phyloP scores from a whole-genome alignment of 1,140 invertebrate species.

The Drosophila oshimai region DNA sequence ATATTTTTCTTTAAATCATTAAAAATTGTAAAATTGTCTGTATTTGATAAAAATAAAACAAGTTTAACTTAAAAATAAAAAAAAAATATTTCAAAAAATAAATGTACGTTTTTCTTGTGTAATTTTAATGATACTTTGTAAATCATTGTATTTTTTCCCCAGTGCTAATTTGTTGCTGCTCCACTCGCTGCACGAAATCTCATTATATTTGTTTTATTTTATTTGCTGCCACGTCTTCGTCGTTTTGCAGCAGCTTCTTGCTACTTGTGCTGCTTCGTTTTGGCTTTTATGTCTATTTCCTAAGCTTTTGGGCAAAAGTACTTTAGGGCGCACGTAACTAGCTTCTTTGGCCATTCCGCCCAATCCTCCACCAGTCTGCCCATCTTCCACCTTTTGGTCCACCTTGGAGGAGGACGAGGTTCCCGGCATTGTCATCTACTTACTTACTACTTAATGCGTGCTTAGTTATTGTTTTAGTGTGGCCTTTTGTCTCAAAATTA shows the following conservation, averaged over 20 bases:
- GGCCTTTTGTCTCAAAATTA: conserved; percentile 74
- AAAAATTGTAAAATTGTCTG: too few relatives aligned
- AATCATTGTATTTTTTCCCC: not conserved
- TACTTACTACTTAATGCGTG: conserved; percentile 77
- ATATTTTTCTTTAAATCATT: too few relatives aligned
- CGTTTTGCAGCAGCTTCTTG: conserved; percentile 42
- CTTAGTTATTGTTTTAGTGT: conserved; percentile 81
- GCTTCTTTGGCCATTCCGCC: conserved; percentile 32
- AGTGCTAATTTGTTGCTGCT: not conserved
- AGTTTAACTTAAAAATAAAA: too few relatives aligned
- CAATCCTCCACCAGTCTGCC: not conserved
- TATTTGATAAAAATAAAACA: too few relatives aligned
- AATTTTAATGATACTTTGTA: not conserved
- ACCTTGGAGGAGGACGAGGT: not conserved
- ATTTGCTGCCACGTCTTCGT: conserved; percentile 71
- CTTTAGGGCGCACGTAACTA: conserved; percentile 56
- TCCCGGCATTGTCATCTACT: conserved; percentile 69
- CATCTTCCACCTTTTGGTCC: not conserved
- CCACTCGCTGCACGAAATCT: conserved; percentile 62
- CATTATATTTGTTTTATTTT: conserved; percentile 81
- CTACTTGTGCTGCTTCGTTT: conserved; percentile 35
- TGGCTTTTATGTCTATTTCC: conserved; percentile 35
- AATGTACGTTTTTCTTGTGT: too few relatives aligned
- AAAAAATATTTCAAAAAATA: too few relatives aligned
- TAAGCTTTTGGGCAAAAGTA: conserved; percentile 34